A percentile compares a stretch with the other conserved stretches of the same genome.
phyloP scores from a whole-genome alignment of 1,140 invertebrate species.

The Polypedilum pembai region DNA sequence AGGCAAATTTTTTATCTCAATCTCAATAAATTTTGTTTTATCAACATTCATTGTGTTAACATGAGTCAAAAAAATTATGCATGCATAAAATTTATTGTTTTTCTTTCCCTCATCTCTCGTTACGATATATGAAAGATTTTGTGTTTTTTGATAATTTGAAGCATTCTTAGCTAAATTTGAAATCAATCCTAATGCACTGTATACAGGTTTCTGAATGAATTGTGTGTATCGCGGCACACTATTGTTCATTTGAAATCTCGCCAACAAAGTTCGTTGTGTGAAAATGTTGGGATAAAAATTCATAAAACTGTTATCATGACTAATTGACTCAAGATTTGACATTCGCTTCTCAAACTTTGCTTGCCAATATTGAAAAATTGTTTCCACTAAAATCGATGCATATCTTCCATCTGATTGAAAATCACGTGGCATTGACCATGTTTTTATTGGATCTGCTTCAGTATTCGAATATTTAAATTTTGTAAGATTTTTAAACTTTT shows the following conservation, averaged over 20 bases:
- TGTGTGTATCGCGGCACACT: conserved; percentile 44
- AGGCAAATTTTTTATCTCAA: conserved; percentile 31
- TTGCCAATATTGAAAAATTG: conserved; percentile 43
- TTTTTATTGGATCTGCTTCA: conserved; percentile 46
- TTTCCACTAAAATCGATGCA: conserved; percentile 42
- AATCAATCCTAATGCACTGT: conserved; percentile 44
- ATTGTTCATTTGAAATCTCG: conserved; percentile 48
- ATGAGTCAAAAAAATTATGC: conserved; percentile 30
- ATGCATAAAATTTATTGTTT: background rate
- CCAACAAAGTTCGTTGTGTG: conserved; percentile 44
- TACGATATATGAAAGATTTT: conserved; percentile 35
- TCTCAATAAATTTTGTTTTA: conserved; percentile 30
- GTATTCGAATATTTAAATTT: conserved; percentile 45
- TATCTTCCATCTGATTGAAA: conserved; percentile 46
- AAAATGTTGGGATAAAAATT: conserved; percentile 47
- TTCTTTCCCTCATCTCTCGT: conserved; percentile 35
- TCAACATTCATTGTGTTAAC: conserved; percentile 30
- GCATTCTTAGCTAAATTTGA: conserved; percentile 41
- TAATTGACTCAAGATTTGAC: conserved; percentile 40
- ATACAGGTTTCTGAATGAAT: conserved; percentile 48
- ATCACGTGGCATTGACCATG: conserved; percentile 43
- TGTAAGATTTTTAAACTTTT: conserved; percentile 40
- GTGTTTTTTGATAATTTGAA: conserved; percentile 37
- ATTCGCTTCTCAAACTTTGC: conserved; percentile 35
- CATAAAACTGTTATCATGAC: conserved; percentile 48